Evolutionary conservation across 2,113 vertebrate species (phyloP), one percentile per base, ranked within the genome.

Genomic region (Nycticorax nycticorax): DNA sequence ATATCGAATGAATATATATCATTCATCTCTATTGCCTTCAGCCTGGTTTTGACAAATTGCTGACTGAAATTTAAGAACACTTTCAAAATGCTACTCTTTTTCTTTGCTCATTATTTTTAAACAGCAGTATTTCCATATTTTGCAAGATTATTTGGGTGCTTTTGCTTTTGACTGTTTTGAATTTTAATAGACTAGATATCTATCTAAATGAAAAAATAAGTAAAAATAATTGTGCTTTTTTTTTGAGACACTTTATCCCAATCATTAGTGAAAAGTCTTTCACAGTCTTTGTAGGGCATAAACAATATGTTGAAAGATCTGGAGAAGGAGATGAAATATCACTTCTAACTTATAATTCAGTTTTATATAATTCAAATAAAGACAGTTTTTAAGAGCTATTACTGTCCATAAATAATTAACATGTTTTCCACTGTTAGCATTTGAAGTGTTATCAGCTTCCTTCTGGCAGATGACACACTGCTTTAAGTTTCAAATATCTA

Each of bases 401-500:
- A 35, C 55, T 26, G 2, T 45, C 91, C 75, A 37, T 95, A 76
- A 92, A 95, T 91, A 73, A 43, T 33, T 57, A 88, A 79, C 69
- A 37, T 41, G 16, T 92, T 83, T 96, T 88, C 68, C 94, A 68
- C 43, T 71, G 89, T 82, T 90, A 91, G 57, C 50, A 79, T 93
- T 80, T 90, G 92, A 84, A 95, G 91, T 48, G 62, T 84, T 82
- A 56, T 67, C 95, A 55, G 69, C 81, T 95, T 92, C 83, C 78
- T 96, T 86, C 74, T 77, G 30, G 28, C 72, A 80, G 72, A 45
- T 88, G 79, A 85, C 53, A 84, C 14, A 57, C 66, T 55, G 55
- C 72, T 94, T 93, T 85, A 85, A 66, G 57, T 88, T 95, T 82
- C 91, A 92, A 86, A 83, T 72, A 75, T 48, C 62, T 88, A 52